Conservation (phyloP, 2,797 vertebrate species). For the Tiaroga cobitis region DNA sequence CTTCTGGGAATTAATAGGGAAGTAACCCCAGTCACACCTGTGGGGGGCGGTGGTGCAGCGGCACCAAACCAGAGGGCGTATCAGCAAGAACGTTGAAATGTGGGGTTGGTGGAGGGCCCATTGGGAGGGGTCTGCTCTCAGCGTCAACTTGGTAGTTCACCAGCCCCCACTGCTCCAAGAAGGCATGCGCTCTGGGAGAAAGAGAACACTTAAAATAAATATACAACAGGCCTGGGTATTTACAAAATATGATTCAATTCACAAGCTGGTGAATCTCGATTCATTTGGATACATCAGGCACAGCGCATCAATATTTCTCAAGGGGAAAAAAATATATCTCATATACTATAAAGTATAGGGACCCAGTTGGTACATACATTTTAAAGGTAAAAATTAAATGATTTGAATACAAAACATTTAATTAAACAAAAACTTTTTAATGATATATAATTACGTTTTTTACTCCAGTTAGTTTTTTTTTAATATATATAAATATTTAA, state of each 20-base stretch:
- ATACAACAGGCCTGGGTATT: not conserved
- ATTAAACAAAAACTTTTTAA: too few relatives aligned
- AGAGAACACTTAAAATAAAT: not conserved
- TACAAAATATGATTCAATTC: not conserved
- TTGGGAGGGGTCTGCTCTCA: constrained; percentile 92
- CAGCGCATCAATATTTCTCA: not conserved
- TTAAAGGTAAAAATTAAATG: not conserved
- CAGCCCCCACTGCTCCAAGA: constrained; percentile 97
- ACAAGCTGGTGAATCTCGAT: not conserved
- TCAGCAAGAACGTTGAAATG: constrained; percentile 97
- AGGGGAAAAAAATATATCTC: not conserved
- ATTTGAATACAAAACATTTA: too few relatives aligned
- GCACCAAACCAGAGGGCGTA: constrained; percentile 93
- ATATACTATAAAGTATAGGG: not conserved
- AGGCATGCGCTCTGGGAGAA: constrained; percentile 87
- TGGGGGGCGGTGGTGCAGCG: constrained; percentile 90
- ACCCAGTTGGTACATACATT: not conserved
- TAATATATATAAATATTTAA: too few relatives aligned
- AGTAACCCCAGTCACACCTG: constrained; percentile 77
- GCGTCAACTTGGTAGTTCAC: constrained; percentile 98
- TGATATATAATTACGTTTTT: too few relatives aligned
- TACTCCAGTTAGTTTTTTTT: too few relatives aligned
- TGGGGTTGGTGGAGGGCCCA: constrained; percentile 95
- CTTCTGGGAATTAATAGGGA: not conserved
- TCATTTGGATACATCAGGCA: not conserved